Percentiles rank a stretch among this genome's conserved stretches.
These are phyloP conservation scores for Neodon shergylaensis DNA, from an alignment of 2,113 vertebrate genomes.

Conservation along the genomic window DNA sequence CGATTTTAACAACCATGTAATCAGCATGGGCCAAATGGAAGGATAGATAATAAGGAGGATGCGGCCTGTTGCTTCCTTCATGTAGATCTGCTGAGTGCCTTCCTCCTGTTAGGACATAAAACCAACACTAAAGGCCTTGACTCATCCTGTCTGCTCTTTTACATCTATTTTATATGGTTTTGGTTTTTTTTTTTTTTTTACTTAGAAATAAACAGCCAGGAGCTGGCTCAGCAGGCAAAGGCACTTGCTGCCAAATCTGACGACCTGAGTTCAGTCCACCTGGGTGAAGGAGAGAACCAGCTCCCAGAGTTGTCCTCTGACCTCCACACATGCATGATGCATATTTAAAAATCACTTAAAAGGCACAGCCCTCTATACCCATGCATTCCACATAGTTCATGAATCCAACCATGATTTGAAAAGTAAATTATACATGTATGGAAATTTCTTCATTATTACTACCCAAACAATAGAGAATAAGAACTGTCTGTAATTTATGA, in stretches of 20 bases:
- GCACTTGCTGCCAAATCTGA: background rate
- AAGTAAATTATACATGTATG: background rate
- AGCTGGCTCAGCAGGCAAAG: background rate
- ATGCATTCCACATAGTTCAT: background rate
- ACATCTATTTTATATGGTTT: background rate
- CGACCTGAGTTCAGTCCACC: background rate
- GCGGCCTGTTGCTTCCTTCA: fast-evolving
- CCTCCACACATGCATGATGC: background rate
- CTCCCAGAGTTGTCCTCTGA: background rate
- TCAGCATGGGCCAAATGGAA: background rate
- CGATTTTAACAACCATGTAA: background rate
- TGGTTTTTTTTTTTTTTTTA: background rate
- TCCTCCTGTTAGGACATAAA: background rate
- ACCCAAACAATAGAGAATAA: background rate
- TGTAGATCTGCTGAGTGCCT: background rate
- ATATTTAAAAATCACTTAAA: background rate
- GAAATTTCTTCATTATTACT: background rate
- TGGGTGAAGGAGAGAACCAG: background rate
- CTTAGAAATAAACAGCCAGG: background rate
- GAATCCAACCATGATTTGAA: background rate
- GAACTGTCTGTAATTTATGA: background rate
- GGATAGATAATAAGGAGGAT: no score
- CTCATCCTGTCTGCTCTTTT: background rate
- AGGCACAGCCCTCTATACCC: background rate
- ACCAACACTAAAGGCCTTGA: background rate